phyloP scores from a whole-genome alignment of 2,888 invertebrate species.

The Macrosiphum euphorbiae region DNA sequence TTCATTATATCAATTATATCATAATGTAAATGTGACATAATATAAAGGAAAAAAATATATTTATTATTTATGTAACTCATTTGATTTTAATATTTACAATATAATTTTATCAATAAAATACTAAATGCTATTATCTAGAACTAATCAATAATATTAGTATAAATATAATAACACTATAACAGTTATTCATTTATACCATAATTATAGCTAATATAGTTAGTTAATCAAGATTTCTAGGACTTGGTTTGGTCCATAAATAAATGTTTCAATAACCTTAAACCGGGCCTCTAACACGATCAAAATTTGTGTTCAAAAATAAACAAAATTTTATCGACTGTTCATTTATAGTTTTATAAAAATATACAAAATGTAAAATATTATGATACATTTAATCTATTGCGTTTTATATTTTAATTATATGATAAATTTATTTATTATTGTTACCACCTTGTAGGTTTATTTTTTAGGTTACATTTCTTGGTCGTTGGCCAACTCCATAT shows the following conservation, averaged over 20 bases:
- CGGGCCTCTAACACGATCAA: background rate
- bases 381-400: constrained; percentile 27
- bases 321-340: background rate
- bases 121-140: too few relatives aligned
- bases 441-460: constrained; percentile 29
- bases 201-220: background rate
- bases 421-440: constrained; percentile 29
- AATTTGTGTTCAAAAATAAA: background rate
- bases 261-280: background rate
- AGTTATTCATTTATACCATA: background rate
- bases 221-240: background rate
- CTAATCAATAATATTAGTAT: too few relatives aligned
- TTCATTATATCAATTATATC: background rate
- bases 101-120: background rate
- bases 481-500: constrained; percentile 42
- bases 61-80: background rate
- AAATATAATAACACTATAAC: too few relatives aligned
- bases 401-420: constrained; percentile 33
- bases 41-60: background rate
- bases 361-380: background rate
- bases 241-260: background rate
- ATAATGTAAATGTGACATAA: background rate
- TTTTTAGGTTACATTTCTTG: constrained; percentile 59
- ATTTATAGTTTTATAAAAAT: constrained; percentile 18
- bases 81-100: background rate